Evolutionary conservation across 2,888 invertebrate genomes (phyloP), one percentile per base, ranked within the genome.

Genomic region (Lagria hirta): DNA sequence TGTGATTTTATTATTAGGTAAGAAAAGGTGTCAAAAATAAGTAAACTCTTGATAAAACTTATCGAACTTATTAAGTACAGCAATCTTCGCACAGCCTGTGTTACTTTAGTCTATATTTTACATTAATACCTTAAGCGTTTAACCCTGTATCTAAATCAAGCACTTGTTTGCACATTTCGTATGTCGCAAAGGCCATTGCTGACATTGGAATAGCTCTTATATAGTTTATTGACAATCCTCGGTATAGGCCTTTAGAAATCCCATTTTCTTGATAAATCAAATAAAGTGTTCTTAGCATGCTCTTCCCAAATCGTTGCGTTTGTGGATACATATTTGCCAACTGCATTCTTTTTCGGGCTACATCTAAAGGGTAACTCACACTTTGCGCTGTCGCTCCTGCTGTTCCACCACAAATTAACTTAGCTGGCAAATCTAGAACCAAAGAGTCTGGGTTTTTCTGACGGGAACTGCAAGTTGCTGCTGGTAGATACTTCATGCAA

Each of bases 161-260:
- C 12, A 84, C 61, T 61, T 90, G 89, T 68, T 90, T 91, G 79
- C 88, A 84, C 7, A 88, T 71, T 72, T 94, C 93, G 67, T 92
- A 93, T 0, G 87, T 87, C 18, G 90, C 83, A 74, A 93, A 93
- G 29, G 90, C 91, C 6, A 91, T 88, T 7, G 92, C 89, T 2
- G 89, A 88, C 89, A 92, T 93, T n/a, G 94, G 93, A 51, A 91
- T 83, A n/a, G 90, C 92, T 43, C 93, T 73, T 61, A 93, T 74
- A 73, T 92, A 93, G 77, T 94, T 93, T 60, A 93, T 84, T 52
- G 88, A 89, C 88, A 94, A 90, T 13, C 94, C 94, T 22, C 93
- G 77, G 71, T 91, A 94, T 32, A 93, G 73, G 10, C 93, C 94
- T 57, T 78, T 80, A 1, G 80, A 70, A 26, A 93, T 66, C 1